Conservation (phyloP, 2,888 invertebrate genomes). For the Troglohyphantes excavatus region DNA sequence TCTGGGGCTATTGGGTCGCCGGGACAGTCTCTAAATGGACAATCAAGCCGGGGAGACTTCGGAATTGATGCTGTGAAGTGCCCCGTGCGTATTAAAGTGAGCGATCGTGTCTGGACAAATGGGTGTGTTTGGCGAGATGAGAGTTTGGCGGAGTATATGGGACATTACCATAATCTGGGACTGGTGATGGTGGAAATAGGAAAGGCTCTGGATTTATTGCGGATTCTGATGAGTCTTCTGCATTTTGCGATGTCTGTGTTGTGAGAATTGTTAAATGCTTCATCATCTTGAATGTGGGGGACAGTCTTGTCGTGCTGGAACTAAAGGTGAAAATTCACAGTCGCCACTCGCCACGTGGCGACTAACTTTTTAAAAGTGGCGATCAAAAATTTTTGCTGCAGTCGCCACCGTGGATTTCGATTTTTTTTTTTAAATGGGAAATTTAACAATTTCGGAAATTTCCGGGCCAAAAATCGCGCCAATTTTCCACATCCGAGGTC, state of each 20-base stretch:
- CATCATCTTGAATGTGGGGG: no score
- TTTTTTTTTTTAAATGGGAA: no score
- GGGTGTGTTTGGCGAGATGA: constrained; percentile 33
- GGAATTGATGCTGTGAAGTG: constrained; percentile 22
- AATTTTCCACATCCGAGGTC: no score
- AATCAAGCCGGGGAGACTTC: constrained; percentile 25
- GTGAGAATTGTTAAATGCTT: no score
- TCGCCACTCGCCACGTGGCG: no score
- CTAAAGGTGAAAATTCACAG: no score
- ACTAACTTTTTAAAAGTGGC: no score
- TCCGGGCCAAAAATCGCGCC: no score
- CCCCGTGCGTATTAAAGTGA: constrained; percentile 43
- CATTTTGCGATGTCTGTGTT: neutral
- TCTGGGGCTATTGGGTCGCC: constrained; percentile 24
- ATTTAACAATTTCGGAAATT: no score
- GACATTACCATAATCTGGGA: constrained; percentile 17
- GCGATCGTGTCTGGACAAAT: constrained; percentile 19
- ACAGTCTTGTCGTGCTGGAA: no score
- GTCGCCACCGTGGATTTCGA: no score
- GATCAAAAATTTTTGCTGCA: no score
- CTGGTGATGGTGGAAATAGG: constrained; percentile 1
- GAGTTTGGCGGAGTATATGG: constrained; percentile 8
- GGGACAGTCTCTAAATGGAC: constrained; percentile 53
- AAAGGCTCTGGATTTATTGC: neutral
- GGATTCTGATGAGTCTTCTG: neutral